Conservation (phyloP, 2,797 vertebrate genomes). For the Micropoecilia bifurca region DNA sequence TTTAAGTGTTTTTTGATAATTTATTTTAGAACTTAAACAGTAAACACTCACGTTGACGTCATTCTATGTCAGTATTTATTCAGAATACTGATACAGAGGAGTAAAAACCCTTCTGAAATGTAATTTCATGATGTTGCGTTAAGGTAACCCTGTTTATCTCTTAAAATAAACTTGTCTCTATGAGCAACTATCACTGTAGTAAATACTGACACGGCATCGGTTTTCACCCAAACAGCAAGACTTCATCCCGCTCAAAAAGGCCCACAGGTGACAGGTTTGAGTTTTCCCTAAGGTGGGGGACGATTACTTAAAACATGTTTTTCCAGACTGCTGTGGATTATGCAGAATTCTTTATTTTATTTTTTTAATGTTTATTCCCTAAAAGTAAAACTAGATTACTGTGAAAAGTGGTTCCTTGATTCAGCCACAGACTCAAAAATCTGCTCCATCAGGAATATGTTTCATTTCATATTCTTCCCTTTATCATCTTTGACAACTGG, state of each 20-base stretch:
- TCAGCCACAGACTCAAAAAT: neutral
- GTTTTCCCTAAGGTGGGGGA: neutral
- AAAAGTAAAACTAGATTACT: neutral
- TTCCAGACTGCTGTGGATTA: neutral
- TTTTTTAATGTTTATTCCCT: neutral
- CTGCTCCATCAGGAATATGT: neutral
- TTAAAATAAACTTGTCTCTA: neutral
- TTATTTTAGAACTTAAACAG: conserved; percentile 2
- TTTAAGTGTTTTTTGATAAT: neutral
- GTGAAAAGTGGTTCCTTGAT: neutral
- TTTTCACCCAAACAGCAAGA: neutral
- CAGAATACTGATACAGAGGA: neutral
- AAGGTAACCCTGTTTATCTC: neutral
- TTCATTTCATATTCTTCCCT: neutral
- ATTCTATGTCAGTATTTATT: neutral
- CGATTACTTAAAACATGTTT: neutral
- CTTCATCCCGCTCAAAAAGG: too few species aligned
- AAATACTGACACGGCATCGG: neutral
- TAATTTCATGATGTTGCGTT: neutral
- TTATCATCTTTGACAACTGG: neutral
- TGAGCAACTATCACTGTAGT: neutral
- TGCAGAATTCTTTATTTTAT: neutral
- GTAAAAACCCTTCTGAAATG: neutral
- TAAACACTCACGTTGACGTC: neutral
- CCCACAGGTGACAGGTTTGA: neutral